Percentiles rank a stretch among this genome's conserved stretches.
Evolutionary conservation across 2,113 vertebrate species (phyloP).

Genomic region (Hystrix cristata): DNA sequence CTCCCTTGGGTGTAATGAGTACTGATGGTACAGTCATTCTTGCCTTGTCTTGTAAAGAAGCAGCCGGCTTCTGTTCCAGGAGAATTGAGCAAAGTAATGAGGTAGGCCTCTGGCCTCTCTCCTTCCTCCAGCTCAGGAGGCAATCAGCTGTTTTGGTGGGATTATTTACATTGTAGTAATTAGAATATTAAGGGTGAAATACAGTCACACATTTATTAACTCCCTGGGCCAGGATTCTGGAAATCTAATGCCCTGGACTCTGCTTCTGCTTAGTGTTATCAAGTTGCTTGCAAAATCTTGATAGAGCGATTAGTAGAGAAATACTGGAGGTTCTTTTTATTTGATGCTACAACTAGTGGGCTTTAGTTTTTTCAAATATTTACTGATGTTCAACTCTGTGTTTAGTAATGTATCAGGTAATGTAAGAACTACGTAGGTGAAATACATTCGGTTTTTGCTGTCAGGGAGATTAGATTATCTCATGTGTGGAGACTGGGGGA

Average conservation of each 20-base stretch:
- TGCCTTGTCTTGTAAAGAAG: not conserved
- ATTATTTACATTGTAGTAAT: not conserved
- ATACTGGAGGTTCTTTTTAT: not conserved
- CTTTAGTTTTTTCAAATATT: slow-evolving; percentile 2
- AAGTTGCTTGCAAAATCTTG: not conserved
- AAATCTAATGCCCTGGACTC: not conserved
- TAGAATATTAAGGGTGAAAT: not conserved
- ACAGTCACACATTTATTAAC: not conserved
- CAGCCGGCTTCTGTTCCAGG: not conserved
- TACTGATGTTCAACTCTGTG: not conserved
- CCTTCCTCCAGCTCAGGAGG: not conserved
- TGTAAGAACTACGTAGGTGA: not conserved
- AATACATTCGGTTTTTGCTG: not conserved
- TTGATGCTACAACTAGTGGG: not conserved
- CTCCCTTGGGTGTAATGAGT: too few species aligned
- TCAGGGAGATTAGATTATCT: not conserved
- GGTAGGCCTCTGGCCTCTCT: not conserved
- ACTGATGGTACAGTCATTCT: not conserved
- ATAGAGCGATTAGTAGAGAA: not conserved
- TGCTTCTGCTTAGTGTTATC: not conserved
- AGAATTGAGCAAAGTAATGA: not conserved
- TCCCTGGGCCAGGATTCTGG: not conserved
- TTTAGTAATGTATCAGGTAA: not conserved
- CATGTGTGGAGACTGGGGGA: not conserved
- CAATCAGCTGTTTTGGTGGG: not conserved